Evolutionary conservation across 92 coral and sea anemone genomes (phyloP).

Genomic region (Parazoanthus swiftii): DNA sequence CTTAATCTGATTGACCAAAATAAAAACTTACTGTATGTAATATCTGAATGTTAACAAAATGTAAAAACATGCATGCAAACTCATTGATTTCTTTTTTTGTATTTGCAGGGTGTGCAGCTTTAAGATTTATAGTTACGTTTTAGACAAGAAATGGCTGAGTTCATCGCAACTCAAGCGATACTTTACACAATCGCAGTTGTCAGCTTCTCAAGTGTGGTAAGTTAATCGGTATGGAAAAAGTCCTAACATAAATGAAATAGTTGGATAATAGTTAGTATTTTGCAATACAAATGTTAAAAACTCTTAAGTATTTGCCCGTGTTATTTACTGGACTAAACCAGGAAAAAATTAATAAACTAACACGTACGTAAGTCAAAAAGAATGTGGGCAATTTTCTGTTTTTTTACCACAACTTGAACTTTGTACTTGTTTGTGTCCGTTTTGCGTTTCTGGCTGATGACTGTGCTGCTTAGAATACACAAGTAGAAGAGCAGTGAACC

Average conservation of each 20-base stretch:
- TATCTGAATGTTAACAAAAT: too few species aligned
- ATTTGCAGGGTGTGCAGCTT: background rate
- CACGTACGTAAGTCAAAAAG: background rate
- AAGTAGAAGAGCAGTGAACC: background rate
- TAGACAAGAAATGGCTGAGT: background rate
- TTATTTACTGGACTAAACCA: background rate
- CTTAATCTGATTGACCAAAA: too few species aligned
- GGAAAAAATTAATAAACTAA: background rate
- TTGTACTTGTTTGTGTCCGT: background rate
- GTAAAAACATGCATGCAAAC: too few species aligned
- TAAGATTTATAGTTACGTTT: background rate
- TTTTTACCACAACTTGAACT: slow-evolving; percentile 18
- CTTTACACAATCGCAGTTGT: background rate
- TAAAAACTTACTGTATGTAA: too few species aligned
- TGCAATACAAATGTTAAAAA: background rate
- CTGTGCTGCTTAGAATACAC: background rate
- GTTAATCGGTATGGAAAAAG: background rate
- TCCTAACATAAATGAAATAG: background rate
- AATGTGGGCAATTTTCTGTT: background rate
- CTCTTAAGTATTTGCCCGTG: background rate
- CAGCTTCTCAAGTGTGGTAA: background rate
- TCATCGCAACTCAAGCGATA: background rate
- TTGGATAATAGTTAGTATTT: background rate
- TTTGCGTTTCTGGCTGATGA: background rate
- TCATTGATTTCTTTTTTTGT: background rate